Evolutionary conservation across 2,113 vertebrate species (phyloP), one percentile per base, ranked within the genome.

Genomic region (Gobio gobio): DNA sequence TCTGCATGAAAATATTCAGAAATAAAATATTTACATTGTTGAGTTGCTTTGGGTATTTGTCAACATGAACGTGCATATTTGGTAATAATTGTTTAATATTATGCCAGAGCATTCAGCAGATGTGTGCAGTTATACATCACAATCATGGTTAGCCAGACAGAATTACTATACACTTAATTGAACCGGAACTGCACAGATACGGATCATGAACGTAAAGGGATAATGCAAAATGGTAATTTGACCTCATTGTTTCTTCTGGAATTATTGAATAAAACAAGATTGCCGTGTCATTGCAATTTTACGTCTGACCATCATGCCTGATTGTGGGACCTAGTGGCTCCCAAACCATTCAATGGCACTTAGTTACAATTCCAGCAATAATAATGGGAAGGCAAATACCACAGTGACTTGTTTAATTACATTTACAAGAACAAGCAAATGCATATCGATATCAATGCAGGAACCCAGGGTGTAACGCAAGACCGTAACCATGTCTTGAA

Each of bases 151-250:
- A 20, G 24, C 9, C 26, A 54, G 47, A 51, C 10, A 51, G 24
- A 18, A 54, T 76, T 74, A 26, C 43, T 49, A 22, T 43, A 70
- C 66, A 70, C 18, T 43, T 72, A 74, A 74, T 74, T 74, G n/a
- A 74, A 74, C n/a, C 12, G 13, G 45, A 74, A 47, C 13, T 49
- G 12, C 72, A 74, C 66, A 40, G 45, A 18, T 74, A 49, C 0
- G 3, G 43, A 16, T 74, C n/a, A 49, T 2, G 13, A 49, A 74
- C 24, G 72, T 16, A 74, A 47, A 49, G 72, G 45, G 4, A 16
- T 51, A 45, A 16, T 74, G 22, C 3, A 26, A 26, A 74, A 13
- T 26, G 43, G 16, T 74, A 8, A 74, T 26, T 74, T 74, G 13
- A 74, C n/a, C 72, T 45, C 43, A 9, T 26, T 74, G 72, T 74